Base-by-base conservation (phyloP, 2,797 vertebrate species). In the Crenichthys baileyi region DNA sequence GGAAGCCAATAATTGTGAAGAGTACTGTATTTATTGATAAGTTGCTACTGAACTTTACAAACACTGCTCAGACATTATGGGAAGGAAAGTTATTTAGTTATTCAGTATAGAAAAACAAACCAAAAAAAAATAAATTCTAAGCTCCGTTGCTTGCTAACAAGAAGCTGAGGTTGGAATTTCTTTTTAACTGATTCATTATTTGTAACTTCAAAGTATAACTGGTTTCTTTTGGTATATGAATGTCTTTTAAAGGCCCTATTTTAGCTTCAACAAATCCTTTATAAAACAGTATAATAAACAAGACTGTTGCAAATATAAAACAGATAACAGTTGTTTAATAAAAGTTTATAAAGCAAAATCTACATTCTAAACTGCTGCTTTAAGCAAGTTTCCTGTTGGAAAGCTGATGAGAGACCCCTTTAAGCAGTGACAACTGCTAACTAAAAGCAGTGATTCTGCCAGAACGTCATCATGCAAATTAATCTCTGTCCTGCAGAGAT, bases 381-480 rank as follows among this genome's bases (percentile, higher is more conserved):
- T 72, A 50, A 55, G 53, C 68, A n/a, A 31, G 56, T 79, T 80
- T 58, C 50, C 7, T 65, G 0, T 7, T 13, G 44, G 16, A 67
- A 74, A 1, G 46, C 39, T 75, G 70, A 72, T 75, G 65, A 82
- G 39, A 56, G 51, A 82, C 76, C 53, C 75, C 70, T 73, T 77
- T 79, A 51, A 73, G 81, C 70, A 79, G 39, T 36, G 0, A 75
- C 39, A 80, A 31, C 31, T 31, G 31, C 31, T 31, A 31, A 31
- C 31, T 31, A 31, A 31, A 31, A 31, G 31, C 31, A 31, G 31
- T 31, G 31, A 31, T 44, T 67, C 36, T 84, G 67, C 68, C 73
- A 77, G 75, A 76, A 72, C 36, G 63, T 87, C 83, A 88, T 73
- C 77, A 79, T 81, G 80, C 73, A 88, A 86, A 65, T 74, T 79